Conservation (phyloP, 2,888 invertebrate species). For the Colostygia pectinataria region DNA sequence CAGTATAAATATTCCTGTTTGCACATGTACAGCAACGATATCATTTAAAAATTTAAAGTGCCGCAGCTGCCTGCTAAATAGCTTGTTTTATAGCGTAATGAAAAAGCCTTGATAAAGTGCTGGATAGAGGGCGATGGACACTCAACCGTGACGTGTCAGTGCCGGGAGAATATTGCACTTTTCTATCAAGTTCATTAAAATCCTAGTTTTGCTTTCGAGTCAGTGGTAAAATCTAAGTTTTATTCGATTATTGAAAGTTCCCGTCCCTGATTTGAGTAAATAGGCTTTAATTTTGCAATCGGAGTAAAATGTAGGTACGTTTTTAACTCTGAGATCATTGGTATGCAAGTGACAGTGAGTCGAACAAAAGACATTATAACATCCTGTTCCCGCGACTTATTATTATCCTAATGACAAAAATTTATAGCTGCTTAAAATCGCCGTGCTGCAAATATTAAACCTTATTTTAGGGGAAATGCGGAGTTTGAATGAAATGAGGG, state of each 20-base stretch:
- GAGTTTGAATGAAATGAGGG: slow-evolving; percentile 33
- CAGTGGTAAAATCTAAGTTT: no score
- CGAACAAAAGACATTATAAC: slow-evolving; percentile 81
- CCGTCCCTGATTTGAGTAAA: slow-evolving; percentile 20
- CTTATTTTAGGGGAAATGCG: slow-evolving; percentile 57
- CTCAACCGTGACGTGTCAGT: slow-evolving; percentile 4
- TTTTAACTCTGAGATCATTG: slow-evolving; percentile 58
- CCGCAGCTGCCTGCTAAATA: slow-evolving; percentile 52
- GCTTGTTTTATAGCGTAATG: slow-evolving; percentile 53
- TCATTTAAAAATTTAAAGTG: slow-evolving; percentile 47
- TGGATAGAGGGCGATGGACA: slow-evolving; percentile 12
- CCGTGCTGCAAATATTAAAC: slow-evolving; percentile 77
- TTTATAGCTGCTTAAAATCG: slow-evolving; percentile 79
- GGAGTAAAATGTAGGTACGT: slow-evolving; percentile 56
- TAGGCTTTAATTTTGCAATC: slow-evolving; percentile 47
- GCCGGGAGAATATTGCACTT: not conserved
- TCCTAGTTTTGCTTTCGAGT: no score
- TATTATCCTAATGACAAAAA: slow-evolving; percentile 81
- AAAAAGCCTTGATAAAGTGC: slow-evolving; percentile 52
- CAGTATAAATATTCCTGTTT: slow-evolving; percentile 40
- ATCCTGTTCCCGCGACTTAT: slow-evolving; percentile 79
- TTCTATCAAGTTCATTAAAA: not conserved
- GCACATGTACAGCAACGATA: slow-evolving; percentile 47
- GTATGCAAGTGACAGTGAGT: slow-evolving; percentile 71
- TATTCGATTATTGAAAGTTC: not conserved